Evolutionary conservation across 2,797 vertebrate species (phyloP).

Genomic region (Lutjanus campechanus): DNA sequence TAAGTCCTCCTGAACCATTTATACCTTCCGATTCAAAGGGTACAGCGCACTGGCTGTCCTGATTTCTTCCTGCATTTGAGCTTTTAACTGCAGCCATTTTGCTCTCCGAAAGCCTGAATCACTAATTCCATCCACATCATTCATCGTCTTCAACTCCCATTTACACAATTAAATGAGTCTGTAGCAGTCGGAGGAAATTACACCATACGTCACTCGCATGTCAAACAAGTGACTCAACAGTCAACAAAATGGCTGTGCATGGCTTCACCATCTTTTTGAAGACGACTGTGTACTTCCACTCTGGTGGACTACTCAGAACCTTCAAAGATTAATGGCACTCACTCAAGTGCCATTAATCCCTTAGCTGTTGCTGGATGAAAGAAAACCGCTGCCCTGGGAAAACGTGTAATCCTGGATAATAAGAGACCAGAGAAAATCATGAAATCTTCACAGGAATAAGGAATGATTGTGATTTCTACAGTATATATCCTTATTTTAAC

Average conservation of each 20-base stretch:
- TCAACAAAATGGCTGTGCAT: constrained; percentile 69
- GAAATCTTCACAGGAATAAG: not conserved
- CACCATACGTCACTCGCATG: constrained; percentile 44
- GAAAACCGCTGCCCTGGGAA: not conserved
- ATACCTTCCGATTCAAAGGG: not conserved
- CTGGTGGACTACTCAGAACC: constrained; percentile 77
- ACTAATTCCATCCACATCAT: constrained; percentile 43
- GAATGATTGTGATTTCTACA: not conserved
- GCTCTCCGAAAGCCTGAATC: constrained; percentile 43
- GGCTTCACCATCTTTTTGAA: constrained; percentile 79
- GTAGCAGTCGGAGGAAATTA: constrained; percentile 21
- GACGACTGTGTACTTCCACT: constrained; percentile 79
- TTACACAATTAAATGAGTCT: constrained; percentile 11
- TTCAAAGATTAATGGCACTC: constrained; percentile 81
- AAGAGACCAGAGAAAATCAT: not conserved
- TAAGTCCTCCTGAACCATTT: not conserved
- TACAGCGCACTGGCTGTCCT: not conserved
- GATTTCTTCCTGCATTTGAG: constrained; percentile 53
- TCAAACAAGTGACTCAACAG: constrained; percentile 32
- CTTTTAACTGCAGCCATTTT: constrained; percentile 42
- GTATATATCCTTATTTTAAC: constrained; percentile 29
- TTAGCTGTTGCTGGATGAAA: constrained; percentile 51
- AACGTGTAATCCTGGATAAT: not conserved
- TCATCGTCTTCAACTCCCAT: constrained; percentile 25
- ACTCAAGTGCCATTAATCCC: constrained; percentile 74